A percentile compares a stretch with the other conserved stretches of the same genome.
Conservation (phyloP, 2,113 vertebrate species). For the Prionailurus viverrinus region DNA sequence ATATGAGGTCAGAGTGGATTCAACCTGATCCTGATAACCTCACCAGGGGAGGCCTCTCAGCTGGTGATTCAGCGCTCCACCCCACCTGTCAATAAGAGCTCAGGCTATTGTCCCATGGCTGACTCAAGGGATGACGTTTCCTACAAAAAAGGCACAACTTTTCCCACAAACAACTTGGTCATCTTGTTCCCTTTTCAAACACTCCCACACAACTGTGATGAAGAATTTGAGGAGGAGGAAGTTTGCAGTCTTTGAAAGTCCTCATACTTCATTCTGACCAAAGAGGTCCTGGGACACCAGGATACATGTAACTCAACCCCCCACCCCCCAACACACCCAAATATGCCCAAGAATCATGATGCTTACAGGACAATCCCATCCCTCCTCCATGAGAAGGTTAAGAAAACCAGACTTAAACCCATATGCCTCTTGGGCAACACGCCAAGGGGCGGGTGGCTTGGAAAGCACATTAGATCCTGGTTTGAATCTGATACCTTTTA, state of each 20-base stretch:
- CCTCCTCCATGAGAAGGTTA: neutral
- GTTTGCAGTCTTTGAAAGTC: neutral
- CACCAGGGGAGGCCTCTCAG: neutral
- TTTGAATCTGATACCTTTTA: conserved; percentile 29
- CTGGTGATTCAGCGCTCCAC: conserved; percentile 57
- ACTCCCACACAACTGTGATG: neutral
- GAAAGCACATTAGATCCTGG: conserved; percentile 10
- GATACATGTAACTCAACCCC: too few species aligned
- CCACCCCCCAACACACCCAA: neutral
- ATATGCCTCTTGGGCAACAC: neutral
- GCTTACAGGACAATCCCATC: neutral
- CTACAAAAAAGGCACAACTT: conserved; percentile 50
- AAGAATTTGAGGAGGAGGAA: conserved; percentile 61
- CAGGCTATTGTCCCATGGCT: neutral
- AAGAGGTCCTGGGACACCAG: neutral
- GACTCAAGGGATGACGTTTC: conserved; percentile 65
- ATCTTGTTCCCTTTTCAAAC: conserved; percentile 45
- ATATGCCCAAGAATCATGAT: neutral
- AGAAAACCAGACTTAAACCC: neutral
- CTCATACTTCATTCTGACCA: neutral
- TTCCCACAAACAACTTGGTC: conserved; percentile 59
- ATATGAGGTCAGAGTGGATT: conserved; percentile 49
- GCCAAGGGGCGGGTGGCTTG: neutral
- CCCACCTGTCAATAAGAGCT: neutral
- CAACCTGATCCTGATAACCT: conserved; percentile 29